Percentiles rank a stretch among this genome's conserved stretches.
Conservation (phyloP, 2,113 vertebrate genomes). For the Condylura cristata region DNA sequence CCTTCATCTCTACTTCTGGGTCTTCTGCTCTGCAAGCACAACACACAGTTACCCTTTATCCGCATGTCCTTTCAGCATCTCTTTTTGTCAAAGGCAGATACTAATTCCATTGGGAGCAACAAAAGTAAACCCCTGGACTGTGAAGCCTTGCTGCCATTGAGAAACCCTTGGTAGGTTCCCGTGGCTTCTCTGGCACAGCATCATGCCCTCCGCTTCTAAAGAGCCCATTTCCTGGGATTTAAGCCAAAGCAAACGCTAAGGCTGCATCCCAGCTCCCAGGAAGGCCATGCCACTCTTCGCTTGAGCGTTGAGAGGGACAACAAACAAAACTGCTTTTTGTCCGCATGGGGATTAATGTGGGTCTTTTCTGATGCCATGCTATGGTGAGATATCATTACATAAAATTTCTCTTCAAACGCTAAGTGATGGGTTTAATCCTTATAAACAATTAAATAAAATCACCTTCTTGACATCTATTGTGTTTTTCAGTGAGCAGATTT, state of each 20-base stretch:
- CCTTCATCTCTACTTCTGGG: background rate
- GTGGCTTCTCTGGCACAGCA: background rate
- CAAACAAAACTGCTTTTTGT: background rate
- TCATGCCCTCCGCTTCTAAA: background rate
- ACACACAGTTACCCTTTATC: background rate
- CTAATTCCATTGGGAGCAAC: background rate
- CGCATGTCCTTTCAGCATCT: background rate
- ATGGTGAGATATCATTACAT: background rate
- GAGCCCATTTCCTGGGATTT: background rate
- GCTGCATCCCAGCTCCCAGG: background rate
- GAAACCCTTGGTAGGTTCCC: background rate
- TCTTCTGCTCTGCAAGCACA: background rate
- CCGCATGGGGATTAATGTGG: background rate
- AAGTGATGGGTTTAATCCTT: background rate
- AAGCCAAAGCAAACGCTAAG: background rate
- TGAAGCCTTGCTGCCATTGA: background rate
- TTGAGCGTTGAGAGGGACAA: background rate
- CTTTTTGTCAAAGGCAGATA: conserved; percentile 6
- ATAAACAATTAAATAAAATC: conserved; percentile 26
- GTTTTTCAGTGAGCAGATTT: conserved; percentile 4
- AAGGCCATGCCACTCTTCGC: background rate
- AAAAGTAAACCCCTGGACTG: background rate
- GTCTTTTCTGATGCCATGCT: background rate
- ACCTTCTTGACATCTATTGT: background rate
- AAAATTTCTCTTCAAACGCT: conserved; percentile 14